Conservation (phyloP, 2,797 vertebrate genomes). For the Microcaecilia unicolor region DNA sequence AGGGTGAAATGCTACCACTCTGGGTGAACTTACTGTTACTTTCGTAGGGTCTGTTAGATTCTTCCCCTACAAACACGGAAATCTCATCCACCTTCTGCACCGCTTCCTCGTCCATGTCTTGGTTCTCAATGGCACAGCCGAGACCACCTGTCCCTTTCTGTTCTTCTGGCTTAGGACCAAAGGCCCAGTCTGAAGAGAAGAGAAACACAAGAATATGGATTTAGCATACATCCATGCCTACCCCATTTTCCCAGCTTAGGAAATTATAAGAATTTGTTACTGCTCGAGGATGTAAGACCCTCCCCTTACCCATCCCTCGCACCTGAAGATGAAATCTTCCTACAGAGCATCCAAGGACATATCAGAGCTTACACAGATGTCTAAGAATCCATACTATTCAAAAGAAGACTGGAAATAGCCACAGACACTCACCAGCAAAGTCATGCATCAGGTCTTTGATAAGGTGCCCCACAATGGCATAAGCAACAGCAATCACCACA, state of each 20-base stretch:
- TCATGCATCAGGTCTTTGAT: slow-evolving; percentile 86
- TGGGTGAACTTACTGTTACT: not conserved
- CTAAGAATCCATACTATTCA: too few species aligned
- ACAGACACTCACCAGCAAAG: slow-evolving; percentile 71
- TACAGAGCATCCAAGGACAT: too few species aligned
- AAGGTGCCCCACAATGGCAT: slow-evolving; percentile 86
- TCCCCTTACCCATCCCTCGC: too few species aligned
- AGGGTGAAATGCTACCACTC: not conserved
- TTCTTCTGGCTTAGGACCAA: slow-evolving; percentile 72
- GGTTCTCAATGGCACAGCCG: fast-evolving
- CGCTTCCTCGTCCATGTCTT: slow-evolving; percentile 23
- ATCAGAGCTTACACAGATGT: too few species aligned
- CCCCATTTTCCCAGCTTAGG: not conserved
- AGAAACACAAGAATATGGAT: not conserved
- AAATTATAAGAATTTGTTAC: too few species aligned
- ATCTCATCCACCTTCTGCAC: slow-evolving; percentile 7
- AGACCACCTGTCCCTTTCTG: slow-evolving; percentile 43
- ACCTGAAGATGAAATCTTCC: too few species aligned
- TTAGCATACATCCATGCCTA: not conserved
- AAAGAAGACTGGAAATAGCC: too few species aligned
- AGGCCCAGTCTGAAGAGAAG: slow-evolving; percentile 61
- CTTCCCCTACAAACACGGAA: fast-evolving
- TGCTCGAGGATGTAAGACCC: too few species aligned
- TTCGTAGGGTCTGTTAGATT: too few species aligned
- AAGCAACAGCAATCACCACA: slow-evolving; percentile 69